A percentile compares a stretch with the other conserved stretches of the same genome.
Conservation (phyloP, 2,113 vertebrate species). For the Oceanites oceanicus region DNA sequence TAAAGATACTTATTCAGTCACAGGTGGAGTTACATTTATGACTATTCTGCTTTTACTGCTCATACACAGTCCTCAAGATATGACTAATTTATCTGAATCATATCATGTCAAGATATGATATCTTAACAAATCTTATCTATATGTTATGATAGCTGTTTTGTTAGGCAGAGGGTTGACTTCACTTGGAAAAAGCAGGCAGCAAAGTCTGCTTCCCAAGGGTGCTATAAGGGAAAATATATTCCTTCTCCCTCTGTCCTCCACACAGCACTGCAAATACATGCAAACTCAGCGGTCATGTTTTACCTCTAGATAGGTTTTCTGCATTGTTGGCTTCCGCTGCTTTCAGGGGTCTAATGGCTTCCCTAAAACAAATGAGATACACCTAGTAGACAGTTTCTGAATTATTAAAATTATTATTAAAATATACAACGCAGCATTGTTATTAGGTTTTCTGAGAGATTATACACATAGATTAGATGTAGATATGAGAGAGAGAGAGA, state of each 20-base stretch:
- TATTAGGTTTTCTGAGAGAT: background rate
- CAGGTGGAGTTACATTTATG: background rate
- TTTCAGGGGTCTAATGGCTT: background rate
- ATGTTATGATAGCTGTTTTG: background rate
- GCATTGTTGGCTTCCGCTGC: background rate
- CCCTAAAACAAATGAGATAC: background rate
- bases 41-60: background rate
- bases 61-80: background rate
- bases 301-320: background rate
- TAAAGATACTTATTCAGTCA: background rate
- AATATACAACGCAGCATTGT: background rate
- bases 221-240: background rate
- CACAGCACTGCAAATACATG: background rate
- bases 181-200: background rate
- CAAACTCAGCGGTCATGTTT: background rate
- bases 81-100: background rate
- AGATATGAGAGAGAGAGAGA: background rate
- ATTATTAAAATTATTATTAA: background rate
- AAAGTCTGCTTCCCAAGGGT: background rate
- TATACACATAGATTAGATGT: too few relatives aligned
- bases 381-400: background rate
- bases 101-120: background rate
- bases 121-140: background rate
- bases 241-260: background rate
- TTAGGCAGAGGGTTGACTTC: background rate